phyloP scores from a whole-genome alignment of 1,140 invertebrate species.

The Ostrea denselamellosa region DNA sequence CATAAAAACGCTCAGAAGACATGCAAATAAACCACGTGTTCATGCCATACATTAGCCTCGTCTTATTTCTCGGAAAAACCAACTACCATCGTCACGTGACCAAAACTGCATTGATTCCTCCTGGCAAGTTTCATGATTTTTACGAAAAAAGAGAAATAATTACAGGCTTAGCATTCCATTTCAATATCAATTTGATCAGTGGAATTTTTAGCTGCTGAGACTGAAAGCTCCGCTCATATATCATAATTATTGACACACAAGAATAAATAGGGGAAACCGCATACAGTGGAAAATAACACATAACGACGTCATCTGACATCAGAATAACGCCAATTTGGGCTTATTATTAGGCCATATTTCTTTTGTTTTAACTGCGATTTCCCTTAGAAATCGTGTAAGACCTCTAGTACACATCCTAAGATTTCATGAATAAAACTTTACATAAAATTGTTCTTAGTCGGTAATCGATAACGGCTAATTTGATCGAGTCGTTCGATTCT shows the following conservation, averaged over 20 bases:
- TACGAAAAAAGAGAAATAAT: slow-evolving; percentile 34
- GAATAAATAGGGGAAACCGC: slow-evolving; percentile 32
- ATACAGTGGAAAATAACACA: slow-evolving; percentile 33
- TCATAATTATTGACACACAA: slow-evolving; percentile 32
- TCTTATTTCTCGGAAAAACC: not conserved
- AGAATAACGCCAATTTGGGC: slow-evolving; percentile 30
- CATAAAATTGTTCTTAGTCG: slow-evolving; percentile 29
- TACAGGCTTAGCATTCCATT: slow-evolving; percentile 16
- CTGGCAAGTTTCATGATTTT: not conserved
- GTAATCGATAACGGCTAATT: slow-evolving; percentile 32
- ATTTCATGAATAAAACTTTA: slow-evolving; percentile 41
- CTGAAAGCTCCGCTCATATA: slow-evolving; percentile 33
- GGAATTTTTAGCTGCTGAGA: slow-evolving; percentile 16
- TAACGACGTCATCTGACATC: slow-evolving; percentile 36
- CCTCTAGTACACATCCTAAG: slow-evolving; percentile 12
- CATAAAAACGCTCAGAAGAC: not conserved
- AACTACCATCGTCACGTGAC: not conserved
- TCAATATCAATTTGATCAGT: slow-evolving; percentile 21
- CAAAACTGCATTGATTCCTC: not conserved
- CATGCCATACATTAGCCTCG: not conserved
- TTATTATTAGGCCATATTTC: slow-evolving; percentile 41
- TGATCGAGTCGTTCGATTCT: slow-evolving; percentile 36
- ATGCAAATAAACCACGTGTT: not conserved
- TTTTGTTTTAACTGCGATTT: slow-evolving; percentile 20
- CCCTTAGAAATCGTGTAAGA: slow-evolving; percentile 10